Conservation (phyloP, 2,888 invertebrate genomes). For the Acleris cristana region DNA sequence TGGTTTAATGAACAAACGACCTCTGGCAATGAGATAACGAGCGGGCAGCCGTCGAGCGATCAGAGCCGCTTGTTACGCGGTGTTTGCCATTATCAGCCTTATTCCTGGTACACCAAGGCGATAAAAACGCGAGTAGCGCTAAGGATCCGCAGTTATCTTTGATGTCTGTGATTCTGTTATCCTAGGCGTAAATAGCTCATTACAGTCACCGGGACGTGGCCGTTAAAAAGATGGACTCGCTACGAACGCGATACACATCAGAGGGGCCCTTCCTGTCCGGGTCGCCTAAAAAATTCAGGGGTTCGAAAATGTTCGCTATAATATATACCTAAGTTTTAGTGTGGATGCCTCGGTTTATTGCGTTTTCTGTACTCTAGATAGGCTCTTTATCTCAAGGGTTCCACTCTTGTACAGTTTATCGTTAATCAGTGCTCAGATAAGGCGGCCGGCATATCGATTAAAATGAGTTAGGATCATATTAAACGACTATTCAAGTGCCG, state of each 20-base stretch:
- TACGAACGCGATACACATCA: constrained; percentile 4
- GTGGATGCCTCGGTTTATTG: too few relatives aligned
- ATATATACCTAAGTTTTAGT: too few relatives aligned
- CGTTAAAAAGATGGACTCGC: constrained; percentile 14
- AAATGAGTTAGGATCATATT: too few relatives aligned
- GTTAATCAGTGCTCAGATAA: too few relatives aligned
- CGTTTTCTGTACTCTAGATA: too few relatives aligned
- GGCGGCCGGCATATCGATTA: too few relatives aligned
- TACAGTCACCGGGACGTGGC: constrained; percentile 20
- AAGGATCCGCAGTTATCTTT: constrained; percentile 32
- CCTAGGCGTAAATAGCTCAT: constrained; percentile 36
- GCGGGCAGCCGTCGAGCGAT: constrained; percentile 24
- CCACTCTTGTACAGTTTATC: too few relatives aligned
- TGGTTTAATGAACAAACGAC: constrained; percentile 35
- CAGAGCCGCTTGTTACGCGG: constrained; percentile 13
- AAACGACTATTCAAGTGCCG: too few relatives aligned
- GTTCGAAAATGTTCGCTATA: neutral
- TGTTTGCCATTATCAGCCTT: constrained; percentile 13
- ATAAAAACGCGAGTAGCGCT: constrained; percentile 1
- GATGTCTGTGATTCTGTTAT: constrained; percentile 37
- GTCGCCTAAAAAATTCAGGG: neutral
- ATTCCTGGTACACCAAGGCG: constrained; percentile 1
- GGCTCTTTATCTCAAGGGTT: too few relatives aligned
- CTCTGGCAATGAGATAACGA: constrained; percentile 37
- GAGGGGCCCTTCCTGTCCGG: neutral